Base-by-base conservation (phyloP, 2,888 invertebrate species). In the Noctua comes region DNA sequence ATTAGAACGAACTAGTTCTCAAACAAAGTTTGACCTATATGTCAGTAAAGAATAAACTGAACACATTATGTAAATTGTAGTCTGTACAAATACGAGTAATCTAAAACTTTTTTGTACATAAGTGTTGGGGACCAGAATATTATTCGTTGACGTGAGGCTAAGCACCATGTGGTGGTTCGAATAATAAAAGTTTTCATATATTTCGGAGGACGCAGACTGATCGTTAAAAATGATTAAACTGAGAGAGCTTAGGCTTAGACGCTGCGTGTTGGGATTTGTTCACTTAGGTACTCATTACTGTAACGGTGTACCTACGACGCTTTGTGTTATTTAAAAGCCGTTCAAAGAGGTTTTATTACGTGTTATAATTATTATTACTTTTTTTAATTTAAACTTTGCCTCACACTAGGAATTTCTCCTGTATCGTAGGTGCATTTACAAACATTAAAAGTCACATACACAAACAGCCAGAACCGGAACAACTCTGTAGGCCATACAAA, bases 21-120 rank as follows among this genome's bases (percentile, higher is more conserved):
- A 27, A 77, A 64, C 51, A 71, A 64, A 76, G 43, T 77, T 68
- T 74, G 64, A 69, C 36, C 78, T 73, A 64, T 57, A 64, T 64
- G 10, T 27, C 1, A 68, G 48, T 64, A 62, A 57, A 68, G 62
- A 64, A 80, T 54, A 59, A 62, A 76, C 77, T 73, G 71, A 77
- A 84, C 64, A 46, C 36, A 80, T 80, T 83, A 79, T 76, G 87
- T 71, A 84, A 71, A 85, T 86, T 31, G 57, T 66, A 64, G 75
- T 75, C 46, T 54, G 73, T 76, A 46, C 27, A 65, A 62, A 73
- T 76, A 71, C n/a, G 24, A 57, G 21, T 66, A 43, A 72, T 65
- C 46, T 64, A 13, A 69, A 82, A 75, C 69, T 73, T 72, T 69
- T 68, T 76, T 48, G 57, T 66, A 40, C 43, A 46, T 51, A 73